These are phyloP conservation scores for Morone saxatilis DNA, from an alignment of 2,113 vertebrate species.

Conservation along the genomic window DNA sequence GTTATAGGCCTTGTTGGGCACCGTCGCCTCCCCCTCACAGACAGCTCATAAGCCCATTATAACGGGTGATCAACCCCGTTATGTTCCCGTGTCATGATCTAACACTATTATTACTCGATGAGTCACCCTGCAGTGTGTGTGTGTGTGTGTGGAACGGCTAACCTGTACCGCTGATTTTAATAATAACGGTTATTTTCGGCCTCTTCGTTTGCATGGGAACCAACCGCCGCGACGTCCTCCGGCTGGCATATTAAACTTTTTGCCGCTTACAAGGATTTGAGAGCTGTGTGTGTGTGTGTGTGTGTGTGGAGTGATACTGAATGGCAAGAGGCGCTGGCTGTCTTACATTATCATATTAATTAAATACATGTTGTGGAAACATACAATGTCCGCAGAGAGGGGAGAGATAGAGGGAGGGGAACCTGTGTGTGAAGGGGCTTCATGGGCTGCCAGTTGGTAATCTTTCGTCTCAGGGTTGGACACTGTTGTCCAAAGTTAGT, in stretches of 20 bases:
- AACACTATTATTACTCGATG: conserved; percentile 84
- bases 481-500: conserved; percentile 85
- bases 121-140: conserved; percentile 88
- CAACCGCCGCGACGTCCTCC: conserved; percentile 70
- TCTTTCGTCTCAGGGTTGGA: conserved; percentile 75
- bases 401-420: no score
- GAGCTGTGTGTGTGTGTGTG: conserved; percentile 40
- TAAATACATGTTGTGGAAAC: conserved; percentile 21
- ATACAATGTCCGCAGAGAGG: conserved; percentile 40
- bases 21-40: conserved; percentile 63
- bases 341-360: conserved; percentile 20
- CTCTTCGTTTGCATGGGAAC: no score
- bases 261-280: conserved; percentile 83
- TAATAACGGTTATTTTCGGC: no score
- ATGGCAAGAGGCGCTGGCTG: conserved; percentile 5
- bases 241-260: conserved; percentile 82
- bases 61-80: conserved; percentile 75
- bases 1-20: conserved; percentile 55
- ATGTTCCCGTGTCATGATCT: conserved; percentile 83
- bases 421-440: conserved; percentile 42
- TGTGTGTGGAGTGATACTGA: conserved; percentile 12
- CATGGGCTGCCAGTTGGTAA: conserved; percentile 69
- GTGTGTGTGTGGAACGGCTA: no score
- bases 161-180: no score
- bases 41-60: conserved; percentile 73